phyloP scores from a whole-genome alignment of 2,113 vertebrate species.

The Meriones unguiculatus region DNA sequence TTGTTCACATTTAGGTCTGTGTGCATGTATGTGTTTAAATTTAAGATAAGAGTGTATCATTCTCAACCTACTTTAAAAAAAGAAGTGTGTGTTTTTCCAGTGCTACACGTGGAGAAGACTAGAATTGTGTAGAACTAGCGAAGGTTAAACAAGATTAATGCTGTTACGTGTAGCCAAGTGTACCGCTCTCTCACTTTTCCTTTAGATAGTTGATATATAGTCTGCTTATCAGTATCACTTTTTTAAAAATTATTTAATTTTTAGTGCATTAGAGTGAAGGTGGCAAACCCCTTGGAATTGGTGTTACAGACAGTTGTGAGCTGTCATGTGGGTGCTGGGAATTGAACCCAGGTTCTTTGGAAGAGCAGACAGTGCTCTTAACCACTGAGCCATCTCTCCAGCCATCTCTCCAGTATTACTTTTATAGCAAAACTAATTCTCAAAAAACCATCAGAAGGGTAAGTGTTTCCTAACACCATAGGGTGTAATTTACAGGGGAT shows the following conservation, averaged over 20 bases:
- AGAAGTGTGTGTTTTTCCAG: background rate
- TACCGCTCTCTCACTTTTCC: background rate
- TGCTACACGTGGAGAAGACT: background rate
- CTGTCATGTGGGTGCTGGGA: no score
- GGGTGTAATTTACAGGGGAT: background rate
- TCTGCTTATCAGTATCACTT: background rate
- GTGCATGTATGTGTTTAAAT: background rate
- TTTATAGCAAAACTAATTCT: background rate
- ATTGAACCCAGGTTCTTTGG: no score
- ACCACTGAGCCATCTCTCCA: no score
- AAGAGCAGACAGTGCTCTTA: no score
- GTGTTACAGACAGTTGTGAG: no score
- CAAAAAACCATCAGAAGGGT: background rate
- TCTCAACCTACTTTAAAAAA: background rate
- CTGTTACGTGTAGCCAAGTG: background rate
- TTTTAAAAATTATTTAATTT: background rate
- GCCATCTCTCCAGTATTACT: background rate
- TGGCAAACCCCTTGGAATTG: no score
- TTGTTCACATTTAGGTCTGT: background rate
- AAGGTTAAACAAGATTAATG: background rate
- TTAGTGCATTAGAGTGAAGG: no score
- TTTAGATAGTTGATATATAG: background rate
- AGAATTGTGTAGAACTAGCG: background rate
- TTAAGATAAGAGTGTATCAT: background rate
- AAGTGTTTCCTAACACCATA: background rate